phyloP scores from a whole-genome alignment of 2,888 invertebrate species.

The Phyllotreta striolata region DNA sequence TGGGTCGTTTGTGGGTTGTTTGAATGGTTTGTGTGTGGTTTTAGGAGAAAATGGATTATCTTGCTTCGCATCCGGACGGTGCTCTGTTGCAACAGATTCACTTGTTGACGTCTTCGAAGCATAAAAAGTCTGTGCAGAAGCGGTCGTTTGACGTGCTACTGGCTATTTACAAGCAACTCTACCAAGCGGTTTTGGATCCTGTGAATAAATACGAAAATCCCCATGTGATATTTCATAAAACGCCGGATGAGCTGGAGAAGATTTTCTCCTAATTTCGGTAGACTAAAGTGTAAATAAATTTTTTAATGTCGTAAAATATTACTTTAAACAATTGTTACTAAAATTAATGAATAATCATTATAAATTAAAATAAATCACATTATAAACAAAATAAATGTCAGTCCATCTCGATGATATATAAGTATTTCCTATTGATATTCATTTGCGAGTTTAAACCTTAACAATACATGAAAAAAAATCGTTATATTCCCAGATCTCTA shows the following conservation, averaged over 20 bases:
- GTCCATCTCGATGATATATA: too few relatives aligned
- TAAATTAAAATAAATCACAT: too few relatives aligned
- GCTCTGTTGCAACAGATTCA: conserved; percentile 86
- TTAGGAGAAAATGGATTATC: conserved; percentile 86
- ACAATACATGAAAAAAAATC: too few relatives aligned
- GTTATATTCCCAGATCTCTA: too few relatives aligned
- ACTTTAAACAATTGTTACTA: too few relatives aligned
- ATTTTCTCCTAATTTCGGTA: conserved; percentile 28
- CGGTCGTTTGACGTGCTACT: conserved; percentile 86
- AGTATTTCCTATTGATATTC: too few relatives aligned
- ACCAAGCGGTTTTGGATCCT: conserved; percentile 80
- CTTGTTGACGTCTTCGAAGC: conserved; percentile 80
- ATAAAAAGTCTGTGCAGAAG: conserved; percentile 77
- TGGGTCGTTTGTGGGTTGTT: background rate
- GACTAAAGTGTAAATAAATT: too few relatives aligned
- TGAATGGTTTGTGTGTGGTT: background rate
- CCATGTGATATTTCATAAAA: conserved; percentile 73
- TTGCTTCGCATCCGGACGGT: conserved; percentile 84
- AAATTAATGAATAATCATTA: too few relatives aligned
- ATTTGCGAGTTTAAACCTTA: too few relatives aligned
- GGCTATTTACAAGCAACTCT: conserved; percentile 87
- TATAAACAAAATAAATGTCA: too few relatives aligned
- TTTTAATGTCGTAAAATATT: too few relatives aligned
- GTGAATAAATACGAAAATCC: conserved; percentile 81
- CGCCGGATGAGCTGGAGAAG: conserved; percentile 72